Conservation (phyloP, 2,797 vertebrate species). For the Loris lydekkerianus region DNA sequence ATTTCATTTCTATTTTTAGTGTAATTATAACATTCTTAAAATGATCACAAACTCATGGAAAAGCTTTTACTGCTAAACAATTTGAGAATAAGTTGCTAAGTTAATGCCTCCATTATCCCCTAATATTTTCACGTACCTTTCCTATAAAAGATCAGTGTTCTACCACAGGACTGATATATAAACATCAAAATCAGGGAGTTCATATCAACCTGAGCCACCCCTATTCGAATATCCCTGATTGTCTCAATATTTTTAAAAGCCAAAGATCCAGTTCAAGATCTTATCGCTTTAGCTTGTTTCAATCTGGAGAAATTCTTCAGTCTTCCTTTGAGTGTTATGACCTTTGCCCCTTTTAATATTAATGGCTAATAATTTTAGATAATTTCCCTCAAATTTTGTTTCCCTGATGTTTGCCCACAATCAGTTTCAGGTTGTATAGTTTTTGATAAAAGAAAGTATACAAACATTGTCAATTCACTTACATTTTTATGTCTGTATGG, state of each 20-base stretch:
- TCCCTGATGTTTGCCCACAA: not conserved
- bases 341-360: not conserved
- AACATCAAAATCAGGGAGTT: not conserved
- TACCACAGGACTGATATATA: not conserved
- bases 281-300: not conserved
- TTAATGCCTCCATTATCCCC: not conserved
- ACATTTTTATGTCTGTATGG: not conserved
- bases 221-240: not conserved
- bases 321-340: not conserved
- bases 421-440: not conserved
- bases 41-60: not conserved
- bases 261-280: not conserved
- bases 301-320: not conserved
- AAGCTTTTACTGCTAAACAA: not conserved
- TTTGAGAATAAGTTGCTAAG: not conserved
- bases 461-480: not conserved
- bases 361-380: not conserved
- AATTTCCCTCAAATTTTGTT: not conserved
- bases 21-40: not conserved
- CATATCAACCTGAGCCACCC: not conserved
- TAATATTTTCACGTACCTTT: not conserved
- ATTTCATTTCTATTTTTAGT: not conserved
- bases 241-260: not conserved
- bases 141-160: not conserved
- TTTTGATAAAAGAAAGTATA: conserved; percentile 4